Percentiles rank a stretch among this genome's conserved stretches.
Evolutionary conservation across 2,797 vertebrate species (phyloP).

Genomic region (Remorina albescens): DNA sequence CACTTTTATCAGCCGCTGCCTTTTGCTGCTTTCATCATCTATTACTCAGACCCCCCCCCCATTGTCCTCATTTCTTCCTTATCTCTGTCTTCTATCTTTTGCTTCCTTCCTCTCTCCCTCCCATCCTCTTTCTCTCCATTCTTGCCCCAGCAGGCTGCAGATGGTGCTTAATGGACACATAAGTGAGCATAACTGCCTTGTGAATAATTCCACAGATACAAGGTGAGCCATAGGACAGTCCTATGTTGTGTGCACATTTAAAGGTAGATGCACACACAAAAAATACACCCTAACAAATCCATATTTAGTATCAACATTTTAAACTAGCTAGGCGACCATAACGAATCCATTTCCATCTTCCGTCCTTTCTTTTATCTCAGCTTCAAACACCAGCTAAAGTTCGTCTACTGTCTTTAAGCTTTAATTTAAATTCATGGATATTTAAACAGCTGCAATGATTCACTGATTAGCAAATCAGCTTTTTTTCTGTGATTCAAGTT

Average conservation of each 20-base stretch:
- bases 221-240: conserved; percentile 71
- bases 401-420: no score
- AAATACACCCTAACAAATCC: background rate
- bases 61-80: conserved; percentile 3
- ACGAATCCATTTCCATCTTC: no score
- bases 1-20: conserved; percentile 38
- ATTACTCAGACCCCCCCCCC: conserved; percentile 4
- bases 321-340: no score
- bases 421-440: no score
- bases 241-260: conserved; percentile 26
- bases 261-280: background rate
- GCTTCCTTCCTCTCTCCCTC: conserved; percentile 14
- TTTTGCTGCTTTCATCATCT: conserved; percentile 32
- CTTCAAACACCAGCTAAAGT: no score
- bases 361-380: no score
- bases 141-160: conserved; percentile 60
- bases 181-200: conserved; percentile 69
- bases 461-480: no score
- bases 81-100: conserved; percentile 20
- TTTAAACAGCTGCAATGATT: no score
- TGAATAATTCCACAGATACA: conserved; percentile 73
- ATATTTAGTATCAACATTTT: no score
- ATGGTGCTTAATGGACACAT: conserved; percentile 74
- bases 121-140: conserved; percentile 15
- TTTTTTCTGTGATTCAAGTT: no score